Base-by-base conservation (phyloP, 2,113 vertebrate species). In the Formicarius rufipectus region DNA sequence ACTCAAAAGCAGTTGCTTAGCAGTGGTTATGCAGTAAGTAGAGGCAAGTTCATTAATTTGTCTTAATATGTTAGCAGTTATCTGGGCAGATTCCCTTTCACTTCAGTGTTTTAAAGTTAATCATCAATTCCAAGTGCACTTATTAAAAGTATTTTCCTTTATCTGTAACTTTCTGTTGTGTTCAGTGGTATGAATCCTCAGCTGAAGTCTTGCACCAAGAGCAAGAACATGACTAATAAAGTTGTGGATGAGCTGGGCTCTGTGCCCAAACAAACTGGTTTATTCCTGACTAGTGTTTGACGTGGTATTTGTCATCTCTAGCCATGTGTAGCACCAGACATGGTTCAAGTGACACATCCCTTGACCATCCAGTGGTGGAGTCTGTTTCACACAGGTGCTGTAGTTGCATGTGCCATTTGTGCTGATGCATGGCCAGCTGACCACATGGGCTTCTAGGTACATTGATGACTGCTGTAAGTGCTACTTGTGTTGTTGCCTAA, bases 311-410 rank as follows among this genome's bases (percentile, higher is more conserved):
- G 9, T 69, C 64, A 24, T 53, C 50, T 60, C 39, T 42, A 4
- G 53, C n/a, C 59, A 8, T 30, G 30, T 6, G 1, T 3, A 72
- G 52, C 62, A 22, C 24, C 58, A 76, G 58, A 10, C 2, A 0
- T 14, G 31, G 45, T 23, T 79, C n/a, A 23, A 69, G 31, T 62
- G 62, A 17, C 6, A 9, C 18, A 27, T 66, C 44, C 39, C 47
- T 73, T 74, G 52, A 12, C 4, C 52, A 42, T 20, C 40, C 59
- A 74, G 75, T 63, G 67, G 12, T 4, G 9, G 55, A 33, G 40
- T 19, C n/a, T 39, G 4, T 82, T 22, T 52, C 28, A 11, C 6
- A 6, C 2, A 12, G 47, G 74, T 49, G 50, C 55, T 80, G 74
- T 44, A 37, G 69, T 33, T 77, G 50, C 25, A 7, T 55, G 87